Base-by-base conservation (phyloP, 2,797 vertebrate species). In the Gila robusta region DNA sequence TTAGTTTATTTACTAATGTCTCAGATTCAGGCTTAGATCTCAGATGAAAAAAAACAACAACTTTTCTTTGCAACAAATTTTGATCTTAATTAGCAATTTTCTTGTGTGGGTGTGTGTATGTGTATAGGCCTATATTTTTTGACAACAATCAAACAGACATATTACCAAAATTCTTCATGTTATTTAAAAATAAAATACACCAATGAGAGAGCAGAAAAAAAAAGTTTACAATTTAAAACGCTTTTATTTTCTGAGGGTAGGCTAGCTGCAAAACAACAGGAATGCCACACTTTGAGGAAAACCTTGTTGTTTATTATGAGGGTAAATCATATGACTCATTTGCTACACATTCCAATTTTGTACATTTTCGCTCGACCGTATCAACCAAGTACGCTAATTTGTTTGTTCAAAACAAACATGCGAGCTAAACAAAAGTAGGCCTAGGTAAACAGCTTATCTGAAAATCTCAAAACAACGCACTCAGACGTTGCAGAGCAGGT, bases 321-420 rank as follows among this genome's bases (percentile, higher is more conserved):
- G 32, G 44, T 23, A 54, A 77, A 66, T 77, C 47, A 69, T 37
- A 77, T 77, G 72, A 84, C 41, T 84, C 62, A 84, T 67, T 67
- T 77, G 32, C 17, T 49, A 23, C 10, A n/a, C 47, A 23, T 23
- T 80, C 5, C 39, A 17, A 32, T 66, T 79, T 19, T 9, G 54
- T 6, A 49, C 23, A 39, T n/a, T 37, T 66, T 64, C 21, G 3
- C 6, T 47, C 23, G 5, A 66, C n/a, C 0, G 28, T 59, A 74
- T 74, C 47, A 47, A 49, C 26, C 8, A 19, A 12, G 6, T 23
- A 6, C 0, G 37, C 52, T 73, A 62, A 47, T 73, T 82, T 62
- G 52, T 82, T 82, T 28, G 37, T 44, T 62, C 12, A 35, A 83
- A 74, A 64, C 81, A 74, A 64, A 83, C 56, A n/a, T 23, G 4